Evolutionary conservation across 2,888 invertebrate species (phyloP).

Genomic region (Merodon equestris): DNA sequence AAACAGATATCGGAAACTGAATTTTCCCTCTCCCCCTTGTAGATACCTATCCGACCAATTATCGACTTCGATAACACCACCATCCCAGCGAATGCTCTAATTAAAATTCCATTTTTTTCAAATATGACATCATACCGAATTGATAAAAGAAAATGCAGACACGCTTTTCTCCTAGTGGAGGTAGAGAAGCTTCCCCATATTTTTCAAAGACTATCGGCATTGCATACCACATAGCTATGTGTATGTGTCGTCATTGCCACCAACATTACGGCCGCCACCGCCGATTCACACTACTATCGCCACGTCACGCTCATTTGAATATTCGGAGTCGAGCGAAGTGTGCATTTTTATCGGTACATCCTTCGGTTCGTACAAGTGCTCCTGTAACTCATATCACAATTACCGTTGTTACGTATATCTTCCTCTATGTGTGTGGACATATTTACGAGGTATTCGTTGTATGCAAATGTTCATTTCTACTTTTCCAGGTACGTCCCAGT

Average conservation of each 20-base stretch:
- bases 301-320: constrained; percentile 47
- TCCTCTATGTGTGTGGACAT: no score
- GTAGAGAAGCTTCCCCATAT: no score
- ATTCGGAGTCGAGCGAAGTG: constrained; percentile 24
- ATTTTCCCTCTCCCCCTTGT: no score
- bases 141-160: background rate
- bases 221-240: no score
- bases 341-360: constrained; percentile 45
- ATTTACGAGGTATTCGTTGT: background rate
- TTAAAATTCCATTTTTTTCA: constrained; percentile 59
- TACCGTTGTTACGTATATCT: constrained; percentile 23
- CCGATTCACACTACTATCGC: constrained; percentile 9
- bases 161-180: constrained; percentile 22
- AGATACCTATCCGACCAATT: no score
- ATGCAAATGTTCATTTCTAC: constrained; percentile 20
- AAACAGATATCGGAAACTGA: no score
- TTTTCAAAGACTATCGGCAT: no score
- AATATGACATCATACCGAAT: constrained; percentile 33
- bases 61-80: constrained; percentile 25
- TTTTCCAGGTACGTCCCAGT: constrained; percentile 86
- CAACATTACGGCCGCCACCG: background rate
- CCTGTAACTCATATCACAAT: constrained; percentile 46
- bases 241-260: background rate
- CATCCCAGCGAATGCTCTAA: constrained; percentile 43
- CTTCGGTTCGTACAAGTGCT: constrained; percentile 23